A percentile compares a stretch with the other conserved stretches of the same genome.
Evolutionary conservation across 1,140 invertebrate species (phyloP).

Genomic region (Chironomus striatipennis): DNA sequence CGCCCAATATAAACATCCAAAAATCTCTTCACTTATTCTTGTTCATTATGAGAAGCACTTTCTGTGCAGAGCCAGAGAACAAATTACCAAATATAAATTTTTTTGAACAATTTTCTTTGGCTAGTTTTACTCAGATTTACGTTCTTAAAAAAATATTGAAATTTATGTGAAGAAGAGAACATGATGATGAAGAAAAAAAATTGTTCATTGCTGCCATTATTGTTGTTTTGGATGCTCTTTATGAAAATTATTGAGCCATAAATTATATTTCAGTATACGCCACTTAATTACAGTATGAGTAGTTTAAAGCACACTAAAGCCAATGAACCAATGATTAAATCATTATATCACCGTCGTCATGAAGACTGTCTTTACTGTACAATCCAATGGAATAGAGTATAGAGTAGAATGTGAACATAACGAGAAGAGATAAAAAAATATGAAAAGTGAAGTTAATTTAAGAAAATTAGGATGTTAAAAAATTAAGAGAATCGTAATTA

Average conservation of each 20-base stretch:
- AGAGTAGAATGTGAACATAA: not conserved
- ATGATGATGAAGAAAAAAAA: no score
- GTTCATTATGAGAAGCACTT: not conserved
- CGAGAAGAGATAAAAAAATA: no score
- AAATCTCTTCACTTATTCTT: not conserved
- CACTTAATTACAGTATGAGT: slow-evolving; percentile 18
- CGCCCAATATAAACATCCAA: no score
- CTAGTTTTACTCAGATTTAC: no score
- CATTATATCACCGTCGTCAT: not conserved
- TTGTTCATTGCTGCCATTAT: no score
- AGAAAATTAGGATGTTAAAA: not conserved
- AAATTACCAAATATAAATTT: no score
- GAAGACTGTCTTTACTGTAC: no score
- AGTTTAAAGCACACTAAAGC: not conserved
- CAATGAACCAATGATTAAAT: not conserved
- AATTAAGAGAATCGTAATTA: not conserved
- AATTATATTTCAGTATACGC: not conserved
- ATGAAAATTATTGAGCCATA: slow-evolving; percentile 18
- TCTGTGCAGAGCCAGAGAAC: no score
- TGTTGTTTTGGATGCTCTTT: not conserved
- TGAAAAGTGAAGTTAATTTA: not conserved
- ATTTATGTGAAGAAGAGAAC: no score
- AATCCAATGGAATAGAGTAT: no score
- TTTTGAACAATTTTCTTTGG: no score
- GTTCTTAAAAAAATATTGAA: no score